Evolutionary conservation across 2,888 invertebrate genomes (phyloP).

Genomic region (Stenotaenia linearis): DNA sequence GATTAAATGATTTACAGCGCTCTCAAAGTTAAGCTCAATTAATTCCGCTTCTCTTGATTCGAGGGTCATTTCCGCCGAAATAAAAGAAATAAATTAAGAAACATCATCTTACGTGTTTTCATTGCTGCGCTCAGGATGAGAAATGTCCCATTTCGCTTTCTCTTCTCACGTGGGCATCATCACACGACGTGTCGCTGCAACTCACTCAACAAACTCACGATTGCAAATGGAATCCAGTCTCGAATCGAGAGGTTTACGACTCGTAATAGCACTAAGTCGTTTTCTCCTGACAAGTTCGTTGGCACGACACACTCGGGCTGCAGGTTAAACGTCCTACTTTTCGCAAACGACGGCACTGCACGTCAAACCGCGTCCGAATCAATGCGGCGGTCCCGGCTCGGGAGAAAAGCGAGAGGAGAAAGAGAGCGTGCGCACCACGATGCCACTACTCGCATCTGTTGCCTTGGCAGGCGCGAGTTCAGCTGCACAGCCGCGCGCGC

Average conservation of each 20-base stretch:
- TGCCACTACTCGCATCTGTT: constrained; percentile 11
- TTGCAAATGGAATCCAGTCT: constrained; percentile 24
- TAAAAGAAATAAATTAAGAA: background rate
- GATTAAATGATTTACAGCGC: background rate
- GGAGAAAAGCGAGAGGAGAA: background rate
- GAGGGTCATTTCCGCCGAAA: background rate
- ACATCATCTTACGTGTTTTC: constrained; percentile 16
- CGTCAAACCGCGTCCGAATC: constrained; percentile 18
- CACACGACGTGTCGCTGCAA: background rate
- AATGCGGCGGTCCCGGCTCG: background rate
- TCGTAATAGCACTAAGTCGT: background rate
- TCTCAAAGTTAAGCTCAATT: constrained; percentile 7
- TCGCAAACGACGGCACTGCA: background rate
- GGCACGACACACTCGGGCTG: background rate
- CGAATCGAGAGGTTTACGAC: constrained; percentile 11
- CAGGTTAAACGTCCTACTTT: constrained; percentile 16
- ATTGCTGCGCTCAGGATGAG: background rate
- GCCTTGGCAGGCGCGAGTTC: background rate
- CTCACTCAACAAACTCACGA: background rate
- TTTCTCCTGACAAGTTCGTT: constrained; percentile 12
- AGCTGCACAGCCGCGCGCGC: background rate
- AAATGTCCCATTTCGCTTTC: background rate
- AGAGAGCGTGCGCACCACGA: background rate
- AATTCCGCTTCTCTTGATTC: background rate
- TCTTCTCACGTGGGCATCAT: constrained; percentile 14